phyloP scores from a whole-genome alignment of 2,888 invertebrate species.

The Cosmia pyralina region DNA sequence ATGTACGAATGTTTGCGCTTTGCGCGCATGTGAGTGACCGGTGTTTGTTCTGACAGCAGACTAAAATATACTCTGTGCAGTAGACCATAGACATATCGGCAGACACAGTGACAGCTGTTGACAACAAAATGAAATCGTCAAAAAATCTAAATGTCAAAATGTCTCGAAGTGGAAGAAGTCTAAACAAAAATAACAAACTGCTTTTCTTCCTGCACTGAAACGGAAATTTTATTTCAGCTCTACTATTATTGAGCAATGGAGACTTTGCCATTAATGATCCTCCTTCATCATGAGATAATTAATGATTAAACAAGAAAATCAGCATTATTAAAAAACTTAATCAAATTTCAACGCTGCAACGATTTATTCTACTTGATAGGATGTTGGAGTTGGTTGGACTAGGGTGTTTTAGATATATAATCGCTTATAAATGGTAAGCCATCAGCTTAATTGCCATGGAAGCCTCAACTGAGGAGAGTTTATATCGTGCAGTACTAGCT shows the following conservation, averaged over 20 bases:
- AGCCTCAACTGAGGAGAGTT: constrained; percentile 78
- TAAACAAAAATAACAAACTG: constrained; percentile 40
- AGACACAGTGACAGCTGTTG: constrained; percentile 6
- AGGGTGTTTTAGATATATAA: constrained; percentile 26
- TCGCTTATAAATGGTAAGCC: not conserved
- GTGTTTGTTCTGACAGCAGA: too few relatives aligned
- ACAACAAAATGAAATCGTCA: constrained; percentile 3
- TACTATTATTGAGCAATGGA: constrained; percentile 11
- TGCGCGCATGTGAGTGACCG: too few relatives aligned
- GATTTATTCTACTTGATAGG: not conserved
- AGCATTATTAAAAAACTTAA: not conserved
- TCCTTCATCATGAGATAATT: constrained; percentile 29
- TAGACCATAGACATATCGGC: too few relatives aligned
- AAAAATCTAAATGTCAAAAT: constrained; percentile 16
- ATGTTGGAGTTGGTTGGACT: not conserved
- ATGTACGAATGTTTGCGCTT: too few relatives aligned
- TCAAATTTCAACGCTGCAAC: constrained; percentile 4
- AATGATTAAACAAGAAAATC: constrained; percentile 1
- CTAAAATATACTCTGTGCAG: too few relatives aligned
- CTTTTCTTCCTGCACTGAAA: not conserved
- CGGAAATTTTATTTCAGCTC: not conserved
- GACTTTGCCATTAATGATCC: not conserved
- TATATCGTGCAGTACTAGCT: constrained; percentile 79
- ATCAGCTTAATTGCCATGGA: constrained; percentile 45
- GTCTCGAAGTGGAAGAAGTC: not conserved